Percentiles rank a stretch among this genome's conserved stretches.
These are phyloP conservation scores for Pandemis heparana DNA, from an alignment of 2,888 invertebrate species.

Conservation along the genomic window DNA sequence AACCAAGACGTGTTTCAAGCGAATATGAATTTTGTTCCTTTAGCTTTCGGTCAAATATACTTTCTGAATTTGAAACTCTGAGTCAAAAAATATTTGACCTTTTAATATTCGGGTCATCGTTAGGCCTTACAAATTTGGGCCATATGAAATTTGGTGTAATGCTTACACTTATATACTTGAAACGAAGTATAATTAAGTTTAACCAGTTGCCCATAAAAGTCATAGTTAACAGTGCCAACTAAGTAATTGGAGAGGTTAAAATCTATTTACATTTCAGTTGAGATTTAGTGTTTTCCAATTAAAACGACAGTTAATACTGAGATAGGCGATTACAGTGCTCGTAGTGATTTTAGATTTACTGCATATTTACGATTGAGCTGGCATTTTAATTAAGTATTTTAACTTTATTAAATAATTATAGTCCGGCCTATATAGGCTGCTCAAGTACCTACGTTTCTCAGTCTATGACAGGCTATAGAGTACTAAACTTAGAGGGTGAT, in stretches of 20 bases:
- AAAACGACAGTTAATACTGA: slow-evolving; percentile 19
- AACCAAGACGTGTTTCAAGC: no score
- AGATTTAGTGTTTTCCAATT: slow-evolving; percentile 23
- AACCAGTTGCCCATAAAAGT: neutral
- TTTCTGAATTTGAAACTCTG: no score
- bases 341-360: slow-evolving; percentile 22
- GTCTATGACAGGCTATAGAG: no score
- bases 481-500: neutral
- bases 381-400: slow-evolving; percentile 16
- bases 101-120: no score
- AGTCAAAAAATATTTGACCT: no score
- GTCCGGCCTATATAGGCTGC: neutral
- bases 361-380: slow-evolving; percentile 11
- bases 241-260: slow-evolving; percentile 32
- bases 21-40: no score
- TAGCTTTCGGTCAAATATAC: no score
- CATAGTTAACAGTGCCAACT: neutral
- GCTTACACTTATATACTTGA: no score
- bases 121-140: no score
- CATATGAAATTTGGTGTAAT: no score
- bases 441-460: neutral
- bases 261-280: slow-evolving; percentile 9
- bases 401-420: neutral
- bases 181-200: no score
- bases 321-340: slow-evolving; percentile 16